Percentiles rank a stretch among this genome's conserved stretches.
Conservation (phyloP, 64 coral and sea anemone genomes). For the Catalaphyllia jardinei region DNA sequence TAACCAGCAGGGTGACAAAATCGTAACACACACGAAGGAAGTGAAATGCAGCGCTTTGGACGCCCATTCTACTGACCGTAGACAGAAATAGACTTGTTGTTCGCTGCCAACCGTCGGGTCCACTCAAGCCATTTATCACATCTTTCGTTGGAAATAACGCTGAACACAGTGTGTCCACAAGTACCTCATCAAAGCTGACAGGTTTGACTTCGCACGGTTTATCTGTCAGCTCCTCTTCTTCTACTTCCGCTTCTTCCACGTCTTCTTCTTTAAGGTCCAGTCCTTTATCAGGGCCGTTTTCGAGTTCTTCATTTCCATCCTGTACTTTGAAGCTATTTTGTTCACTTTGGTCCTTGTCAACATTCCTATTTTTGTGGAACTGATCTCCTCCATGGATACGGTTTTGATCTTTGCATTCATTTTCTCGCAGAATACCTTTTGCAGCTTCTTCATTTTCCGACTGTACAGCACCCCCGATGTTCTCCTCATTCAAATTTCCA, state of each 20-base stretch:
- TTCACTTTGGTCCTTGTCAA: background rate
- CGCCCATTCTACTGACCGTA: slow-evolving; percentile 46
- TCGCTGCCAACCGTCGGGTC: slow-evolving; percentile 41
- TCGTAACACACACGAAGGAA: slow-evolving; percentile 80
- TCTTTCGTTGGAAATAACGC: slow-evolving; percentile 70
- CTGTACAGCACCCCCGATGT: background rate
- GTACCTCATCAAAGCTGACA: slow-evolving; percentile 29
- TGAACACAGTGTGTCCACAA: slow-evolving; percentile 42
- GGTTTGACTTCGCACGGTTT: background rate
- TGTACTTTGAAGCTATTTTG: background rate
- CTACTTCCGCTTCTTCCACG: background rate
- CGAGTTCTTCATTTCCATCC: background rate
- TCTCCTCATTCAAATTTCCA: background rate
- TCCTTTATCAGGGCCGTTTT: background rate
- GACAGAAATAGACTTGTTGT: slow-evolving; percentile 59
- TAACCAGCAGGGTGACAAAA: slow-evolving; percentile 56
- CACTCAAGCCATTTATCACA: slow-evolving; percentile 11
- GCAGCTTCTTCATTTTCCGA: background rate
- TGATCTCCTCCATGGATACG: too few relatives aligned
- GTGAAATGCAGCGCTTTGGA: slow-evolving; percentile 50
- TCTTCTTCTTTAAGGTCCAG: too few relatives aligned
- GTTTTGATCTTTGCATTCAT: background rate
- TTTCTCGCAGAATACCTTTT: background rate
- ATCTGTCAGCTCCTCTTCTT: too few relatives aligned
- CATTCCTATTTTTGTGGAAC: too few relatives aligned